phyloP scores from a whole-genome alignment of 1,140 invertebrate species.

The Hycleus cichorii region DNA sequence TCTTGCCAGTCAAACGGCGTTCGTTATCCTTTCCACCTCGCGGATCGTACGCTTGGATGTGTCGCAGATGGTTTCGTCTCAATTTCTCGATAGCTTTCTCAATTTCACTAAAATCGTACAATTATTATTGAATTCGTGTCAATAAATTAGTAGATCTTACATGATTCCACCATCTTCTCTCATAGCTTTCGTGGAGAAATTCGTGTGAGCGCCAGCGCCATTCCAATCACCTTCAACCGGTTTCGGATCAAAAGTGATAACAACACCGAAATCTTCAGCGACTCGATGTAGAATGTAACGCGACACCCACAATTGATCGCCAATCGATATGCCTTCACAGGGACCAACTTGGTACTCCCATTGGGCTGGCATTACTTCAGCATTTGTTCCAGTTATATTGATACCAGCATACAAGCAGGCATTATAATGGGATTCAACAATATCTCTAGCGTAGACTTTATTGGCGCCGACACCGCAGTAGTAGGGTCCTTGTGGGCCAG shows the following conservation, averaged over 20 bases:
- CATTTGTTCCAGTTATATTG: conserved; percentile 83
- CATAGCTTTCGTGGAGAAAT: conserved; percentile 88
- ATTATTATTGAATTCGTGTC: too few relatives aligned
- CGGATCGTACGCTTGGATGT: conserved; percentile 87
- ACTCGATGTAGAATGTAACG: conserved; percentile 77
- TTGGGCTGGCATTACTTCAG: conserved; percentile 87
- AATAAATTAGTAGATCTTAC: conserved; percentile 23
- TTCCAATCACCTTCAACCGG: conserved; percentile 83
- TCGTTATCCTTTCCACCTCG: conserved; percentile 75
- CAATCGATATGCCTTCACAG: conserved; percentile 71
- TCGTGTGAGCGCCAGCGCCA: conserved; percentile 83
- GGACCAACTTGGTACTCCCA: conserved; percentile 59
- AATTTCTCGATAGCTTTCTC: conserved; percentile 76
- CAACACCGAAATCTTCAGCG: conserved; percentile 86
- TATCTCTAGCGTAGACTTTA: conserved; percentile 87
- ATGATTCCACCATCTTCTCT: conserved; percentile 68
- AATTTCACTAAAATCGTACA: conserved; percentile 52
- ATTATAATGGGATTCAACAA: conserved; percentile 81
- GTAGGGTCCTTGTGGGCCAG: conserved; percentile 86
- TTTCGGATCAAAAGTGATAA: conserved; percentile 80
- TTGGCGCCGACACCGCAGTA: conserved; percentile 94
- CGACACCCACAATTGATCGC: conserved; percentile 87
- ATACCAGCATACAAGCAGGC: conserved; percentile 85
- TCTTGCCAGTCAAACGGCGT: conserved; percentile 75
- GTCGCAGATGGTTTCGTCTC: conserved; percentile 71